Percentiles rank a stretch among this genome's conserved stretches.
phyloP scores from a whole-genome alignment of 2,888 invertebrate species.

The Parthenolecanium corni region DNA sequence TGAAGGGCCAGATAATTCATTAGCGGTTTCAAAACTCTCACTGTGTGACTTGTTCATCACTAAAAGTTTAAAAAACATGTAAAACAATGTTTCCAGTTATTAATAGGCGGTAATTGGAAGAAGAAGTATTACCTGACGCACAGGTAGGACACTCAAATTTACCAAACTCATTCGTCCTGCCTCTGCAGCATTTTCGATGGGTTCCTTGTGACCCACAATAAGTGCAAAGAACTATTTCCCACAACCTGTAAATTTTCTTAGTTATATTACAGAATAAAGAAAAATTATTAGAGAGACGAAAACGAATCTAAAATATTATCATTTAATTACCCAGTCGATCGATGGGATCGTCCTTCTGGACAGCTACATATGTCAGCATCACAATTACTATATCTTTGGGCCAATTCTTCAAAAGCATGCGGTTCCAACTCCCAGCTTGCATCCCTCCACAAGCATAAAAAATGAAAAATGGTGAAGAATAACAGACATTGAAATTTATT shows the following conservation, averaged over 20 bases:
- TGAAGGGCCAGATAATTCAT: no score
- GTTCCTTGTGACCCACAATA: constrained; percentile 47
- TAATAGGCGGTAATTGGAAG: no score
- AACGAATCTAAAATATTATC: neutral
- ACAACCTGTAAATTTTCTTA: constrained; percentile 34
- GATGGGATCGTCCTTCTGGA: constrained; percentile 35
- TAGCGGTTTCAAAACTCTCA: no score
- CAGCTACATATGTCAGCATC: constrained; percentile 49
- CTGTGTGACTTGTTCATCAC: no score
- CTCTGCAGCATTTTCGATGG: constrained; percentile 43
- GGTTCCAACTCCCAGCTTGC: constrained; percentile 72
- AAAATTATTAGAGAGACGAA: no score
- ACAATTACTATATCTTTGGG: constrained; percentile 51
- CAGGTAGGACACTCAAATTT: constrained; percentile 7
- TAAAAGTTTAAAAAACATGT: no score
- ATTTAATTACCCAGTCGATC: constrained; percentile 1
- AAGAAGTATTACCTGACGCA: neutral
- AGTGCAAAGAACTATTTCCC: constrained; percentile 45
- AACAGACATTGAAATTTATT: neutral
- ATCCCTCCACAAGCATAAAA: constrained; percentile 51
- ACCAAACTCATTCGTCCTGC: constrained; percentile 38
- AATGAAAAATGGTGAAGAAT: neutral
- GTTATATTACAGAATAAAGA: no score
- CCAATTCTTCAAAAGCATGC: constrained; percentile 60
- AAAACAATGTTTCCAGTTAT: no score